Evolutionary conservation across 2,113 vertebrate species (phyloP).

Genomic region (Recurvirostra avosetta): DNA sequence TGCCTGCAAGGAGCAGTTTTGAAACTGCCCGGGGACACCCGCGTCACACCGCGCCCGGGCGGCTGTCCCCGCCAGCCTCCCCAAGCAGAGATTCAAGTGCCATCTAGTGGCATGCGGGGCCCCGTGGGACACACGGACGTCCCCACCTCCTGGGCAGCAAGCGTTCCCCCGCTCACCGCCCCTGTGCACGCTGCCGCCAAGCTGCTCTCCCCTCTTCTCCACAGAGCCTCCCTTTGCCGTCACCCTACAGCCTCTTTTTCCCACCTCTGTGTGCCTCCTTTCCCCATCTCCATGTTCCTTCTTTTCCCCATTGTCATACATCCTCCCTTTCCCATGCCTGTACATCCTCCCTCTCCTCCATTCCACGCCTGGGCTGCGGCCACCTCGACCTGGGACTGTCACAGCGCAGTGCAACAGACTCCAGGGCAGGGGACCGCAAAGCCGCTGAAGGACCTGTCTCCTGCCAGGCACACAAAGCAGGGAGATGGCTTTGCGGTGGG

Average conservation of each 20-base stretch:
- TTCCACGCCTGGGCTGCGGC: background rate
- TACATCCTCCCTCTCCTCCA: background rate
- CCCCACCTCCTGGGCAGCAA: background rate
- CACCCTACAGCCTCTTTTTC: background rate
- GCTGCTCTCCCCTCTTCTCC: background rate
- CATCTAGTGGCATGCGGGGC: background rate
- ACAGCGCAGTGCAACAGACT: rapidly evolving
- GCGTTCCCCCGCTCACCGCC: background rate
- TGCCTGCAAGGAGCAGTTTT: background rate
- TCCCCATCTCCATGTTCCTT: too few relatives aligned
- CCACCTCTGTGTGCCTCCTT: background rate
- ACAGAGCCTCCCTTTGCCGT: background rate
- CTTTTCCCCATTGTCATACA: rapidly evolving
- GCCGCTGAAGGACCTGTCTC: rapidly evolving
- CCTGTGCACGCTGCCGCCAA: background rate
- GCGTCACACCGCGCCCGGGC: rapidly evolving
- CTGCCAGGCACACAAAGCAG: background rate
- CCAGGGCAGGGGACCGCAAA: background rate
- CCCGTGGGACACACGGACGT: background rate
- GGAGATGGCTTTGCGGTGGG: background rate
- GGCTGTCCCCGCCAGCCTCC: background rate
- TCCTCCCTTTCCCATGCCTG: rapidly evolving
- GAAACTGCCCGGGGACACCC: background rate
- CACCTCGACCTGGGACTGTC: background rate
- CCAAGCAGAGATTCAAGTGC: background rate